Evolutionary conservation across 1,140 invertebrate species (phyloP).

Genomic region (Aporrectodea caliginosa): DNA sequence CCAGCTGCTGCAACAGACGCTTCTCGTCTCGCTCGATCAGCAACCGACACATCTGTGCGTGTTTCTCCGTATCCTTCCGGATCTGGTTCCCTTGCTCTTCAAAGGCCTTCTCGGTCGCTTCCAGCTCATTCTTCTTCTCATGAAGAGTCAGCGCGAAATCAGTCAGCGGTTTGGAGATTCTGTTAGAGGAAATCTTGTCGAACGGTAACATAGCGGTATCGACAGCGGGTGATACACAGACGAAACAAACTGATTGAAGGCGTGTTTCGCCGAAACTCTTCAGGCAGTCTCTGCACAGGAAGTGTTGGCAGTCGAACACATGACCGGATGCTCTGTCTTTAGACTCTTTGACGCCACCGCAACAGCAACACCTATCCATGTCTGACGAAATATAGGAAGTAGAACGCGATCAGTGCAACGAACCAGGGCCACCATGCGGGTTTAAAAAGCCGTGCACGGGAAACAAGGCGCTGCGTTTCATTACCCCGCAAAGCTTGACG

Average conservation of each 20-base stretch:
- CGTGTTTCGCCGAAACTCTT: background rate
- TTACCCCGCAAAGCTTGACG: background rate
- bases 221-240: background rate
- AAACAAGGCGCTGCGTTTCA: background rate
- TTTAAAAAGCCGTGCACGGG: background rate
- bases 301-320: background rate
- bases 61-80: background rate
- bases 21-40: background rate
- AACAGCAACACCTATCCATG: background rate
- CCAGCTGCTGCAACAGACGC: background rate
- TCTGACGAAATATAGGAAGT: background rate
- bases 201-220: too few relatives aligned
- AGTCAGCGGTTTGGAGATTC: background rate
- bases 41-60: background rate
- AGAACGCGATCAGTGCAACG: background rate
- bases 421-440: too few relatives aligned
- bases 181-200: too few relatives aligned
- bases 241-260: background rate
- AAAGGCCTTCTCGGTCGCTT: background rate
- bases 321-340: too few relatives aligned
- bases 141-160: background rate
- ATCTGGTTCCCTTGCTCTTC: background rate
- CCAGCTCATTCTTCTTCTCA: background rate
- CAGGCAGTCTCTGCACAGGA: background rate
- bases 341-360: too few relatives aligned